phyloP scores from a whole-genome alignment of 2,888 invertebrate species.

The Xanthorhoe designata region DNA sequence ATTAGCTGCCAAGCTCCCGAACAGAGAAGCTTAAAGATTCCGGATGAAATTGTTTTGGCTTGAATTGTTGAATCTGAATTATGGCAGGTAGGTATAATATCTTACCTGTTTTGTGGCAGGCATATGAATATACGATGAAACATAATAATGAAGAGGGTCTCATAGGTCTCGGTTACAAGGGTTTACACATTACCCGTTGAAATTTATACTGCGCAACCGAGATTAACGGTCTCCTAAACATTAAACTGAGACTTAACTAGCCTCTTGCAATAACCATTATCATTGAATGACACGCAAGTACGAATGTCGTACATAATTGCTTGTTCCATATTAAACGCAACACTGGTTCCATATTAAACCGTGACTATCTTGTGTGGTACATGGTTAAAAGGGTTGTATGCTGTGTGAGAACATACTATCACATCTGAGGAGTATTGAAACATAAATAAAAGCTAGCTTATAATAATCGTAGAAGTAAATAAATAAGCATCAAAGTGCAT shows the following conservation, averaged over 20 bases:
- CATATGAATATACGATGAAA: conserved; percentile 55
- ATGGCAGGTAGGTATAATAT: conserved; percentile 13
- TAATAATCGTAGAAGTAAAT: no score
- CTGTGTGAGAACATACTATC: background rate
- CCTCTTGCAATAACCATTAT: conserved; percentile 25
- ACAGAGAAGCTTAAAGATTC: background rate
- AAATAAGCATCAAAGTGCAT: background rate
- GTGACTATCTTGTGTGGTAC: background rate
- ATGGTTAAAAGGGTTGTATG: background rate
- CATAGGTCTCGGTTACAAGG: conserved; percentile 59
- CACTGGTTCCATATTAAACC: no score
- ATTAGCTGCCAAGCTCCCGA: conserved; percentile 14
- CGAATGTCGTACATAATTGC: conserved; percentile 2
- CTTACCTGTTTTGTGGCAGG: conserved; percentile 15
- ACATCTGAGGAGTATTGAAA: background rate
- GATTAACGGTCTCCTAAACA: conserved; percentile 62
- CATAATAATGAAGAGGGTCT: conserved; percentile 57
- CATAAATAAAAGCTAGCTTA: background rate
- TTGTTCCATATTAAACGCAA: conserved; percentile 4
- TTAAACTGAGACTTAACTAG: conserved; percentile 61
- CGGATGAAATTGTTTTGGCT: background rate
- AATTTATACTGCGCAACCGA: conserved; percentile 46
- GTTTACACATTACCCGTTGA: conserved; percentile 45
- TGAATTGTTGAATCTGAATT: conserved; percentile 9
- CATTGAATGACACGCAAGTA: conserved; percentile 24